phyloP scores from a whole-genome alignment of 1,140 invertebrate genomes.

The Zeugodacus cucurbitae region DNA sequence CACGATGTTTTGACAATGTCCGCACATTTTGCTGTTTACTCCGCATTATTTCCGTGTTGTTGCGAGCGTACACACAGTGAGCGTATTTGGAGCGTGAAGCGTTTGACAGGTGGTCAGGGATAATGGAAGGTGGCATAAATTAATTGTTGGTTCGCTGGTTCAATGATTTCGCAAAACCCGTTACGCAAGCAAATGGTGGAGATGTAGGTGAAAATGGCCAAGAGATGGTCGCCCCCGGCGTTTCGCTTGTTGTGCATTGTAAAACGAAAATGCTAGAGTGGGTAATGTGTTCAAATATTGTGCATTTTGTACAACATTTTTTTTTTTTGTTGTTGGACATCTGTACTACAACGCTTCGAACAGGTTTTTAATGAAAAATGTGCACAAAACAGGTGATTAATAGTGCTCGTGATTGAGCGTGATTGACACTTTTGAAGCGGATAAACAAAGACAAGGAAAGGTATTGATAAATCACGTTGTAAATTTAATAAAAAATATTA shows the following conservation, averaged over 20 bases:
- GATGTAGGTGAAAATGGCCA: too few relatives aligned
- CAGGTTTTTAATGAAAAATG: conserved; percentile 23
- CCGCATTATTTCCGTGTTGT: neutral
- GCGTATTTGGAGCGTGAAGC: conserved; percentile 20
- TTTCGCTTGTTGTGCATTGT: neutral
- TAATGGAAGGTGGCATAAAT: conserved; percentile 36
- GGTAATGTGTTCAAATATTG: conserved; percentile 20
- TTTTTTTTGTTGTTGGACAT: neutral
- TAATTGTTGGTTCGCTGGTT: conserved; percentile 10
- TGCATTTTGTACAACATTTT: neutral
- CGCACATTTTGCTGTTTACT: conserved; percentile 33
- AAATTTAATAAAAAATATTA: neutral
- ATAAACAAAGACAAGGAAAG: neutral
- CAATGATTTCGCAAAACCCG: neutral
- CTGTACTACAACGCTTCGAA: neutral
- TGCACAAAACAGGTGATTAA: conserved; percentile 1
- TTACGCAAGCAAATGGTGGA: neutral
- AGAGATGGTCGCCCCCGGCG: neutral
- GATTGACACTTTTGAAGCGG: neutral
- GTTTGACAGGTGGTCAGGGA: conserved; percentile 16
- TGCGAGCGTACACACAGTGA: neutral
- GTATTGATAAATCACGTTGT: neutral
- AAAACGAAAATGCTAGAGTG: neutral
- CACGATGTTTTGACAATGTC: conserved; percentile 9
- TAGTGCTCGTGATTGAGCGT: neutral